Evolutionary conservation across 2,113 vertebrate genomes (phyloP).

Genomic region (Tylochromis polylepis): DNA sequence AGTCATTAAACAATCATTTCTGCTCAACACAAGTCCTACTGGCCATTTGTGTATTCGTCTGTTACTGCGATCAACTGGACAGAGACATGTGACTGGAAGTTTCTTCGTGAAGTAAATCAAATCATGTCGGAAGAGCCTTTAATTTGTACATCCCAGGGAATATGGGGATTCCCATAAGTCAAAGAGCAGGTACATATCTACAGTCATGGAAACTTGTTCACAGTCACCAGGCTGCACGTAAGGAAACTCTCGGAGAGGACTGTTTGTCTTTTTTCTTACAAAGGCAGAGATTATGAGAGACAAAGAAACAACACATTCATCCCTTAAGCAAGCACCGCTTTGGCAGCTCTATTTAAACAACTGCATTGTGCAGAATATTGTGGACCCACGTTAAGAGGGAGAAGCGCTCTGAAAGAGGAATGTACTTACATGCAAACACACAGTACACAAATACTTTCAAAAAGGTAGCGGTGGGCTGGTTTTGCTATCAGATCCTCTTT

Average conservation of each 20-base stretch:
- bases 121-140: neutral
- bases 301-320: conserved; percentile 26
- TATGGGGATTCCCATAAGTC: conserved; percentile 51
- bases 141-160: conserved; percentile 26
- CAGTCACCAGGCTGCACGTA: neutral
- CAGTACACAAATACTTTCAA: neutral
- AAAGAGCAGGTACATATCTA: conserved; percentile 22
- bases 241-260: neutral
- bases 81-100: neutral
- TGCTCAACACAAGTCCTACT: neutral
- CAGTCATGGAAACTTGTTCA: neutral
- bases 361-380: neutral
- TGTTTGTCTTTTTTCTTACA: neutral
- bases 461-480: conserved; percentile 12
- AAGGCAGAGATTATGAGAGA: neutral
- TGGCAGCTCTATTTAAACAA: conserved; percentile 26
- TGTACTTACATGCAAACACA: neutral
- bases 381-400: neutral
- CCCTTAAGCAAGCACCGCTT: conserved; percentile 14
- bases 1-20: neutral
- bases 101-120: conserved; percentile 33
- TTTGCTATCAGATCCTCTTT: conserved; percentile 45
- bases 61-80: conserved; percentile 19
- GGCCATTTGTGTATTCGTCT: conserved; percentile 4
- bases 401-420: neutral